Base-by-base conservation (phyloP, 2,888 invertebrate species). In the Trichopria drosophilae region DNA sequence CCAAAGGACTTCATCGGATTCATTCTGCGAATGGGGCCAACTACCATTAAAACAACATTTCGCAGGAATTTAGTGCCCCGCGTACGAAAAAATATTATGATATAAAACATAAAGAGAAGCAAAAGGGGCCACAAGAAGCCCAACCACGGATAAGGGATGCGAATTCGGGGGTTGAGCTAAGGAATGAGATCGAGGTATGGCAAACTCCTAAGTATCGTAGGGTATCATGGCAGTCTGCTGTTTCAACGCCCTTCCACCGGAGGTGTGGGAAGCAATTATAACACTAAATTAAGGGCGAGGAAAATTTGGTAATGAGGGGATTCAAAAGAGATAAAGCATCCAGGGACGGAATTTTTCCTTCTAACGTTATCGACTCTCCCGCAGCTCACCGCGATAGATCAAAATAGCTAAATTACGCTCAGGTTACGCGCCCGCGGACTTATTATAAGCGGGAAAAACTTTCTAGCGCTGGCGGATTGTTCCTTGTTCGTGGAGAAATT, bases 301-400 rank as follows among this genome's bases (percentile, higher is more conserved):
- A 75, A 72, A 74, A 75, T 74, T 74, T 70, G 72, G 72, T 69
- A 75, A 75, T 75, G 73, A 73, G 69, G 66, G 64, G 70, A 68
- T 71, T 68, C 66, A 62, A 66, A 71, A 66, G 64, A 68, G 69
- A 69, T 65, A 64, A 66, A 72, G 63, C 46, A 24, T 52, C 36
- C 48, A 26, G 18, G 51, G 12, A 16, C 12, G 28, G 15, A 9
- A 46, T 54, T 18, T 42, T 54, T 53, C 41, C 19, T 18, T 15
- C 31, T 9, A 35, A 22, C 51, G 32, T 10, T 26, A 9, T 12
- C 26, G 9, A 26, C 26, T 10, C 26, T 12, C 22, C 15, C 37
- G 12, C 32, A 20, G 18, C 43, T 15, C 1, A n/a, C n/a, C n/a
- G n/a, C n/a, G n/a, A n/a, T n/a, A n/a, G n/a, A n/a, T n/a, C n/a